These are phyloP conservation scores for Armadillidium nasatum DNA, from an alignment of 1,140 invertebrate species.

Conservation along the genomic window DNA sequence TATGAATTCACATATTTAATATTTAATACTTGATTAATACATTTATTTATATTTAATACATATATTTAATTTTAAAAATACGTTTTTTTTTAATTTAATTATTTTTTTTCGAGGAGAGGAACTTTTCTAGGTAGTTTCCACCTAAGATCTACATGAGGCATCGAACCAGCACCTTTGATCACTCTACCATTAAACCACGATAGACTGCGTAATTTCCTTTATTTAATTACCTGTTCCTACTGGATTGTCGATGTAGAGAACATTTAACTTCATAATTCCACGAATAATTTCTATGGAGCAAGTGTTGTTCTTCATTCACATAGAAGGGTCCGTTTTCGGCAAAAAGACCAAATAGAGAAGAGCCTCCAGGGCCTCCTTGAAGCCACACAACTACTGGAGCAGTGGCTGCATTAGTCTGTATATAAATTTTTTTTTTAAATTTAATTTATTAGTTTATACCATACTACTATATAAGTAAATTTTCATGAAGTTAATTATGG, in stretches of 20 bases:
- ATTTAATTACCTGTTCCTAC: slow-evolving; percentile 60
- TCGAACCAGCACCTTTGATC: too few species aligned
- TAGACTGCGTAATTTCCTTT: too few species aligned
- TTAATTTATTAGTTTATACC: too few species aligned
- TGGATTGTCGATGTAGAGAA: slow-evolving; percentile 83
- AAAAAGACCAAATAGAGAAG: slow-evolving; percentile 74
- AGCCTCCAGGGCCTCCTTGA: slow-evolving; percentile 74
- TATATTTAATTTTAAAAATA: too few species aligned
- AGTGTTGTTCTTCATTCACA: slow-evolving; percentile 58
- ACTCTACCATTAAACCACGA: too few species aligned
- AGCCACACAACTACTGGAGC: slow-evolving; percentile 78
- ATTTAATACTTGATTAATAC: too few species aligned
- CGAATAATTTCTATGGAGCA: slow-evolving; percentile 60
- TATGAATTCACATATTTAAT: too few species aligned
- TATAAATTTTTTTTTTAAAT: neutral
- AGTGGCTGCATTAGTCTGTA: slow-evolving; percentile 47
- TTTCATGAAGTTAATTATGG: neutral
- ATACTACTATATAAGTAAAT: neutral
- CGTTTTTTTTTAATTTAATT: too few species aligned
- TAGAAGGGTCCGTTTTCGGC: slow-evolving; percentile 72
- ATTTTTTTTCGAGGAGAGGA: too few species aligned
- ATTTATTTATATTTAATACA: too few species aligned
- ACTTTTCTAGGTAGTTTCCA: too few species aligned
- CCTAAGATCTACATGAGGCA: too few species aligned
- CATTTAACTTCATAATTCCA: slow-evolving; percentile 69